Evolutionary conservation across 2,888 invertebrate species (phyloP).

Genomic region (Callimorpha dominula): DNA sequence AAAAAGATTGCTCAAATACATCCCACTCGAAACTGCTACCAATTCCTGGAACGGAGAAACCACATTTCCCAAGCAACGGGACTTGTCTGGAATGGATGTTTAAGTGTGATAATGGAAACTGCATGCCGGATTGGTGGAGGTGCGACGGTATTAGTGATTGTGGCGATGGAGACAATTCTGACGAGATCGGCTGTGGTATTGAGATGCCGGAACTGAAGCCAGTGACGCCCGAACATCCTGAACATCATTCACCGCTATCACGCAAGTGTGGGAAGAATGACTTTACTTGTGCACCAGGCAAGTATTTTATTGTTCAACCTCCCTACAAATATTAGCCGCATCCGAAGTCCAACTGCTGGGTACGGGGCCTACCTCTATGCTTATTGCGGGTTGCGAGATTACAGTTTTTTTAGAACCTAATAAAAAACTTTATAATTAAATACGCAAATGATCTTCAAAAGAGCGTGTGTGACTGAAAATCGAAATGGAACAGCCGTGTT

Average conservation of each 20-base stretch:
- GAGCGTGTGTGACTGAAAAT: too few species aligned
- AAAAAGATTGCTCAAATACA: constrained; percentile 88
- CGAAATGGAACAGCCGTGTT: too few species aligned
- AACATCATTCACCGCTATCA: constrained; percentile 49
- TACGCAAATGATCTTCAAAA: too few species aligned
- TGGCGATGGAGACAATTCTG: constrained; percentile 91
- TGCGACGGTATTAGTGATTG: constrained; percentile 93
- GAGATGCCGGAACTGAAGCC: constrained; percentile 59
- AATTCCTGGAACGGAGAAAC: constrained; percentile 61
- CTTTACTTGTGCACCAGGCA: constrained; percentile 81
- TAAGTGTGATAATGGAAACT: constrained; percentile 89
- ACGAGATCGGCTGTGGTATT: constrained; percentile 89
- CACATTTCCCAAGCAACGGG: constrained; percentile 66
- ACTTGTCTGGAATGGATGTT: constrained; percentile 93
- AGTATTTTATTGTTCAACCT: constrained; percentile 23
- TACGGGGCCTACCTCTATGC: neutral
- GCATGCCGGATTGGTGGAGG: constrained; percentile 93
- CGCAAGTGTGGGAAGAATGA: constrained; percentile 75
- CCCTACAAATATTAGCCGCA: neutral
- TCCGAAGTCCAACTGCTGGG: neutral
- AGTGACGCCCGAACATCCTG: constrained; percentile 61
- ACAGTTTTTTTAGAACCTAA: too few species aligned
- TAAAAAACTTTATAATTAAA: too few species aligned
- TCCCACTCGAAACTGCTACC: constrained; percentile 68
- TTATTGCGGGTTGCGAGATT: neutral